Conservation (phyloP, 2,113 vertebrate species). For the Sebastes fasciatus region DNA sequence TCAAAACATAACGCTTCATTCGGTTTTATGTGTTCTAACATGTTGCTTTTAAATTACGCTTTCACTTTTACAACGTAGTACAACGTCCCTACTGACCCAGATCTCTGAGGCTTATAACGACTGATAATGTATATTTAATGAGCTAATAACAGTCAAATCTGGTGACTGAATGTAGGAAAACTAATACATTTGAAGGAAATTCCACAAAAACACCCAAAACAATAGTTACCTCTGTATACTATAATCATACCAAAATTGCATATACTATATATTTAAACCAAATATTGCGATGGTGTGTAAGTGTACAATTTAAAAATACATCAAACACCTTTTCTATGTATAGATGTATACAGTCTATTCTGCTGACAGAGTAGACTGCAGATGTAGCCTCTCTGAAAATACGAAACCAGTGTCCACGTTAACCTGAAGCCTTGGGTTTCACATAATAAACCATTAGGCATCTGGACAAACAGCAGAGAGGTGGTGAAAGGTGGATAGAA, state of each 20-base stretch:
- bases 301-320: no score
- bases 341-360: not conserved
- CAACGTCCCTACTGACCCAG: no score
- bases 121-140: no score
- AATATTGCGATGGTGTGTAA: not conserved
- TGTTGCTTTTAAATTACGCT: no score
- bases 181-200: not conserved
- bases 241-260: no score
- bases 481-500: conserved; percentile 52
- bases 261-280: not conserved
- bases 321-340: not conserved
- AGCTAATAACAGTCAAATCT: no score
- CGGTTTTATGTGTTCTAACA: no score
- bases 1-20: no score
- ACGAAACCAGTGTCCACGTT: conserved; percentile 23
- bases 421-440: conserved; percentile 47
- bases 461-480: conserved; percentile 77
- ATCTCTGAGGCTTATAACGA: no score
- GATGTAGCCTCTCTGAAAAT: conserved; percentile 21
- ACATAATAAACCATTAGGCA: conserved; percentile 73
- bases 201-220: not conserved
- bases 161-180: not conserved
- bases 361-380: conserved; percentile 19
- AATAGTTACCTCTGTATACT: not conserved
- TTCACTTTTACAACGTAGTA: no score